These are phyloP conservation scores for Sprattus sprattus DNA, from an alignment of 2,113 vertebrate genomes.

Conservation along the genomic window DNA sequence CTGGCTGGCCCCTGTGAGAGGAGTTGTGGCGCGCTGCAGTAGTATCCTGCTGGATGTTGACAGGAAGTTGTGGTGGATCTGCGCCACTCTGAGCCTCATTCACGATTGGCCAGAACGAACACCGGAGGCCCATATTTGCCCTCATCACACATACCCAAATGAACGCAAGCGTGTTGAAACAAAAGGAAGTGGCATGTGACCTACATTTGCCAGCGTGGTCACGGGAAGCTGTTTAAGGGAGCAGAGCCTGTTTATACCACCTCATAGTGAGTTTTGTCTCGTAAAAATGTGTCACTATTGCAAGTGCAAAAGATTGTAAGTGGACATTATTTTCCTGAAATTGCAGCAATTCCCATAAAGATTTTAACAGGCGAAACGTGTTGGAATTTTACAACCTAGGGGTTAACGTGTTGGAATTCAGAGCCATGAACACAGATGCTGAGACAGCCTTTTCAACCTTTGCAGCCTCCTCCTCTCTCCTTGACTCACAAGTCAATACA, in stretches of 20 bases:
- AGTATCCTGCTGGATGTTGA: conserved; percentile 24
- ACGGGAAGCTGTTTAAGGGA: neutral
- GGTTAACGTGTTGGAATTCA: neutral
- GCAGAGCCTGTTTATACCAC: neutral
- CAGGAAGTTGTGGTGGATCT: conserved; percentile 22
- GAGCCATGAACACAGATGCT: neutral
- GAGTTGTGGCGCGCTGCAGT: conserved; percentile 22
- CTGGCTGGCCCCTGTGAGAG: neutral
- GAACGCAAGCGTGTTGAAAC: neutral
- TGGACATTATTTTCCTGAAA: neutral
- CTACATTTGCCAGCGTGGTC: neutral
- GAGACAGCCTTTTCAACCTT: too few species aligned
- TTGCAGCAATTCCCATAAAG: neutral
- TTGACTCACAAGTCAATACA: neutral
- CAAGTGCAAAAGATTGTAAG: neutral
- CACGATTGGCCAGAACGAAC: neutral
- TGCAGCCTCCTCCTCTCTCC: neutral
- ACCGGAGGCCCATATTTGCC: neutral
- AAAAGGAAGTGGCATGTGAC: conserved; percentile 10
- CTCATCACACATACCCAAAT: conserved; percentile 1
- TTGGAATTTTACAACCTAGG: neutral
- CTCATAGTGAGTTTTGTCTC: neutral
- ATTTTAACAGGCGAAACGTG: neutral
- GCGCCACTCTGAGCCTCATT: neutral
- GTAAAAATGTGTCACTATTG: neutral